Conservation (phyloP, 2,888 invertebrate genomes). For the Liopterus haemorrhoidalis region DNA sequence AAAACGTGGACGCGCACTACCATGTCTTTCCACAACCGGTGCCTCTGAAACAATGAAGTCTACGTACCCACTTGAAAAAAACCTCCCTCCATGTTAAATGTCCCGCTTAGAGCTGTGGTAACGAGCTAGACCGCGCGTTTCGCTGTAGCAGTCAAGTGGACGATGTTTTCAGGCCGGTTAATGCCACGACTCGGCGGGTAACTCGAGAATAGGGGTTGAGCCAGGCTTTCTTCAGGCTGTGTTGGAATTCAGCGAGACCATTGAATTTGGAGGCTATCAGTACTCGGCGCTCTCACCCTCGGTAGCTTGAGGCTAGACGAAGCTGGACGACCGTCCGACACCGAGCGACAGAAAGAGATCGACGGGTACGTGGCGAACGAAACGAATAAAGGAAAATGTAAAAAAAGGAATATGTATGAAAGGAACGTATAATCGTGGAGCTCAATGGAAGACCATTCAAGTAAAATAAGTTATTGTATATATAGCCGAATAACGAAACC, state of each 20-base stretch:
- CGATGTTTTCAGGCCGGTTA: constrained; percentile 15
- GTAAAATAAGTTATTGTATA: constrained; percentile 24
- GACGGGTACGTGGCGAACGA: no score
- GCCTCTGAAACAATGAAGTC: no score
- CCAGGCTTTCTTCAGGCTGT: constrained; percentile 12
- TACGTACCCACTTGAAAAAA: not conserved
- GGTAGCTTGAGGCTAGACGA: constrained; percentile 5
- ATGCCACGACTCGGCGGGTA: constrained; percentile 8
- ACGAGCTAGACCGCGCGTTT: not conserved
- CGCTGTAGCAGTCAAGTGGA: not conserved
- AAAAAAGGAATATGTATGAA: constrained; percentile 17
- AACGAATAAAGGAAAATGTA: constrained; percentile 19
- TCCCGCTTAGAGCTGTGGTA: constrained; percentile 3
- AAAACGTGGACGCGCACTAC: not conserved
- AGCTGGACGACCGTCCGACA: constrained; percentile 4
- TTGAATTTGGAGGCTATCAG: constrained; percentile 17
- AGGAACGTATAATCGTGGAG: constrained; percentile 21
- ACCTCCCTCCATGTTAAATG: not conserved
- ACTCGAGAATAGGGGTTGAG: constrained; percentile 17
- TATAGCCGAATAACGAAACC: constrained; percentile 11
- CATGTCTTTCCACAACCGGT: no score
- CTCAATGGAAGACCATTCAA: constrained; percentile 22
- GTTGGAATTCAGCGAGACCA: constrained; percentile 11
- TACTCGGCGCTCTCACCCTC: not conserved
- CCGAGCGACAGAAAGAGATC: no score